Evolutionary conservation across 1,140 invertebrate genomes (phyloP), one percentile per base, ranked within the genome.

Genomic region (Notospermus geniculatus): DNA sequence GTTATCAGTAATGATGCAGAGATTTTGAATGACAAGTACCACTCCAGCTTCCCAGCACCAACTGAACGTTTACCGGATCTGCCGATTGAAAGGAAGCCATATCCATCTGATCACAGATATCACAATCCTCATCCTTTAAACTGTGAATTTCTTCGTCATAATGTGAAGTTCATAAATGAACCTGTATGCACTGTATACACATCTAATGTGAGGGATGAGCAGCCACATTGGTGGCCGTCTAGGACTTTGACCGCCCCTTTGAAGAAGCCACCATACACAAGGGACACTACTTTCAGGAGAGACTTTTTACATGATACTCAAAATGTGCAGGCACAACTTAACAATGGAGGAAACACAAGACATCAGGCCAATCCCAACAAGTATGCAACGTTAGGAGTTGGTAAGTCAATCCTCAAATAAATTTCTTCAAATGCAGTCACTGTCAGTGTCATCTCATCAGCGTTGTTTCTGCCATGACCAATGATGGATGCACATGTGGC

Each of bases 121-220:
- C 67, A 79, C 56, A 69, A 66, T 17, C 77, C 77, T 11, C 74
- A 77, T 56, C 71, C 73, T 25, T 59, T 52, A 5, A 67, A 60
- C 22, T 74, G 71, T 63, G 68, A 68, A 17, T 79, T 79, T 68
- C 60, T 79, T 9, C 46, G 70, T 28, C 70, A 75, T 43, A 71
- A 79, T 71, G 71, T 71, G 2, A 53, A 69, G 32, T 53, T 73
- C 2, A 58, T 77, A 29, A 77, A 77, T 68, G 75, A 77, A 63
- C 77, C 77, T n/a, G 63, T 79, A 19, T 75, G 74, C 61, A 70
- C 65, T 65, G 75, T 79, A 0, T 66, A 65, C 60, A 77, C 76
- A n/a, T 53, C 60, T 15, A 36, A 57, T 25, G 66, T 70, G 50
- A 65, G 67, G 17, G 46, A 63, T 53, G 70, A 72, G 53, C 71